A percentile compares a stretch with the other conserved stretches of the same genome.
phyloP scores from a whole-genome alignment of 2,888 invertebrate genomes.

The Agriopis marginaria region DNA sequence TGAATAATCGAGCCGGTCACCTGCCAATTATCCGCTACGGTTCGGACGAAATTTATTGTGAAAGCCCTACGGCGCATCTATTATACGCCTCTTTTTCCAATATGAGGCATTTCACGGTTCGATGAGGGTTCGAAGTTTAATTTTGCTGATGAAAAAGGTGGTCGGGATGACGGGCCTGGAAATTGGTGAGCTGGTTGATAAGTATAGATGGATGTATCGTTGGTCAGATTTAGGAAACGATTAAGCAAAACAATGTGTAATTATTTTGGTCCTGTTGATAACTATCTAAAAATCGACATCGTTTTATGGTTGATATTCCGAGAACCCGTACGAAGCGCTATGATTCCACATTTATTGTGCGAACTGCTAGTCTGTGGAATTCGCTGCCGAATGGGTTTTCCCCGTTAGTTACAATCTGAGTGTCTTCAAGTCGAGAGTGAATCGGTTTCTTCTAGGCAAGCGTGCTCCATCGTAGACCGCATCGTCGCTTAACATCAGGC shows the following conservation, averaged over 20 bases:
- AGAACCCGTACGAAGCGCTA: too few species aligned
- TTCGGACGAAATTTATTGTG: slow-evolving; percentile 63
- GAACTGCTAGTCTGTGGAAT: too few species aligned
- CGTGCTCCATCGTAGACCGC: too few species aligned
- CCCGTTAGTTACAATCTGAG: too few species aligned
- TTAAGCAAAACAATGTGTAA: background rate
- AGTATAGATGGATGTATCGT: slow-evolving; percentile 25
- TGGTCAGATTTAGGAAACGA: background rate
- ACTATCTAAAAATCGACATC: too few species aligned
- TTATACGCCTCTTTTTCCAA: slow-evolving; percentile 61
- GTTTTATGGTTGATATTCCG: too few species aligned
- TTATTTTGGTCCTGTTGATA: background rate
- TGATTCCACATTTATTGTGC: too few species aligned
- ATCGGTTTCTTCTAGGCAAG: too few species aligned
- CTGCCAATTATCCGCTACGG: slow-evolving; percentile 64
- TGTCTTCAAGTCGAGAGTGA: too few species aligned
- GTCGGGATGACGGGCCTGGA: slow-evolving; percentile 35
- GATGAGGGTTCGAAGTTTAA: slow-evolving; percentile 47
- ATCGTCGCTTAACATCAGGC: too few species aligned
- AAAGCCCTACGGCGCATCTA: slow-evolving; percentile 56
- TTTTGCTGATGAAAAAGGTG: slow-evolving; percentile 47
- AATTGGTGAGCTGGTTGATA: slow-evolving; percentile 24
- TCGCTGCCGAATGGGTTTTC: too few species aligned
- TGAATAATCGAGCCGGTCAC: slow-evolving; percentile 67
- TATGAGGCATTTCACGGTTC: slow-evolving; percentile 43